Percentiles rank a stretch among this genome's conserved stretches.
Evolutionary conservation across 1,140 invertebrate genomes (phyloP).

Genomic region (Thalassaphorura encarpata): DNA sequence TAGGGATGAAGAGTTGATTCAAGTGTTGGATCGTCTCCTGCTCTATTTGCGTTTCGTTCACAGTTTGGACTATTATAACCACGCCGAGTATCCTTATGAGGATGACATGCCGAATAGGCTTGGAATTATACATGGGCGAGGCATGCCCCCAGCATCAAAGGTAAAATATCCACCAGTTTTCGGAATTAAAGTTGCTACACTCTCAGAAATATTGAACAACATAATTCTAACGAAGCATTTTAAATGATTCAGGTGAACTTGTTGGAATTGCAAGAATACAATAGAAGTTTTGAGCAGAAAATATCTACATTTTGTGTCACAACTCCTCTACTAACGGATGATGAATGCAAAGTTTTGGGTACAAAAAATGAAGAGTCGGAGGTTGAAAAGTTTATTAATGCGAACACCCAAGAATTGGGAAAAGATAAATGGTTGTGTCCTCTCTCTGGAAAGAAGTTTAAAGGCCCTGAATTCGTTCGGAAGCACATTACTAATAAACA

Average conservation of each 20-base stretch:
- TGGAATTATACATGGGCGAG: slow-evolving; percentile 94
- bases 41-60: slow-evolving; percentile 94
- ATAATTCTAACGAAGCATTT: too few relatives aligned
- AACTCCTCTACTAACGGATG: slow-evolving; percentile 54
- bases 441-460: slow-evolving; percentile 97
- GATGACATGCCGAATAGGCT: slow-evolving; percentile 99
- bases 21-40: slow-evolving; percentile 71
- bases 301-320: slow-evolving; percentile 75
- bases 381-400: slow-evolving; percentile 87
- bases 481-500: slow-evolving; percentile 99
- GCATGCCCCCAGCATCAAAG: slow-evolving; percentile 67
- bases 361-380: slow-evolving; percentile 77
- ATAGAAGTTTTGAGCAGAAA: slow-evolving; percentile 70
- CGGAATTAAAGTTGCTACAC: slow-evolving; percentile 9
- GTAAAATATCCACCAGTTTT: slow-evolving; percentile 38
- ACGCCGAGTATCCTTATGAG: slow-evolving; percentile 97
- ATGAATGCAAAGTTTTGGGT: slow-evolving; percentile 76
- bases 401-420: slow-evolving; percentile 87
- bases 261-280: slow-evolving; percentile 64
- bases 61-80: slow-evolving; percentile 98
- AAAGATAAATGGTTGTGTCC: slow-evolving; percentile 99
- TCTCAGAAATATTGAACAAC: slow-evolving; percentile 1
- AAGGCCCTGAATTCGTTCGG: slow-evolving; percentile 95
- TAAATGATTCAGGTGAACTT: slow-evolving; percentile 41
- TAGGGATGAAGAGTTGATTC: slow-evolving; percentile 32